A percentile compares a stretch with the other conserved stretches of the same genome.
Conservation (phyloP, 2,888 invertebrate genomes). For the Altica lythri region DNA sequence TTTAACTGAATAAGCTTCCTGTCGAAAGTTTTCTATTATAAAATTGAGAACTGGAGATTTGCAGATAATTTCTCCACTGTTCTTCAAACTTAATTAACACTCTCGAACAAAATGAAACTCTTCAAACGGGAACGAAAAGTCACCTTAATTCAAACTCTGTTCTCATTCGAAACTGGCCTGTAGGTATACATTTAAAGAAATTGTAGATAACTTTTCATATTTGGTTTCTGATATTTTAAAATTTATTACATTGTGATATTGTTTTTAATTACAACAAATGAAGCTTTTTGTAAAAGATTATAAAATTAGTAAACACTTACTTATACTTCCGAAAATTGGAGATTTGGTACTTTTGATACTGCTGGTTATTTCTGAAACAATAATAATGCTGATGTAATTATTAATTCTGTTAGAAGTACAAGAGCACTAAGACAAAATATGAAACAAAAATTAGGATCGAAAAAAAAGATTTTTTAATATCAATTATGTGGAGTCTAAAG, state of each 20-base stretch:
- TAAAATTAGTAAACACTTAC: constrained; percentile 40
- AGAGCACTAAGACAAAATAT: no score
- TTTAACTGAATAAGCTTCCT: neutral
- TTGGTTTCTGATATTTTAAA: no score
- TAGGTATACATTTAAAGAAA: no score
- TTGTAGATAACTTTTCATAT: no score
- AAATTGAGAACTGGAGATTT: neutral
- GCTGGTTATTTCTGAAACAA: constrained; percentile 43
- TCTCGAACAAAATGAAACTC: neutral
- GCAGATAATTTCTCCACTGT: neutral
- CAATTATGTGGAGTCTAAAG: no score
- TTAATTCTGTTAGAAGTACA: constrained; percentile 6
- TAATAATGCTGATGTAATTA: constrained; percentile 20
- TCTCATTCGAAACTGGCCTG: no score
- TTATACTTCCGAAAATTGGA: constrained; percentile 34
- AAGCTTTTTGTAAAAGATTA: no score
- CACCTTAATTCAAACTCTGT: no score
- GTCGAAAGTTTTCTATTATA: neutral
- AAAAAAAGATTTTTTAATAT: no score
- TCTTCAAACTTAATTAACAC: neutral
- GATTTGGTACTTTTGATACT: constrained; percentile 37
- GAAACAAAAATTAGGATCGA: no score
- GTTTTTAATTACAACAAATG: no score
- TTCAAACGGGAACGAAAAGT: neutral
- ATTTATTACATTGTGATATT: no score